Conservation (phyloP, 2,888 invertebrate species). For the Clunio marinus region DNA sequence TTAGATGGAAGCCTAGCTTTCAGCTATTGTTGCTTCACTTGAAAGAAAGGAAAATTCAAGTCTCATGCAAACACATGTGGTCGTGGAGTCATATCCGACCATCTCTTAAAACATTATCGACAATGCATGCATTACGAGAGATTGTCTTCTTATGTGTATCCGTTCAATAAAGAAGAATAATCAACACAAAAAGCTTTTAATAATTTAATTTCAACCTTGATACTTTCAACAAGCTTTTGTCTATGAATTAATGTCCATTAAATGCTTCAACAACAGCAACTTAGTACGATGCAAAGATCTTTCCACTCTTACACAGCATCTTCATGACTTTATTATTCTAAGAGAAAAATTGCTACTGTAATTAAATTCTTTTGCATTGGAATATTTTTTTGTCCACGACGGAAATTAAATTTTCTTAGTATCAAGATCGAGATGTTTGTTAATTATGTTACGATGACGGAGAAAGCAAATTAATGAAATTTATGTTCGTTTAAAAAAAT, state of each 20-base stretch:
- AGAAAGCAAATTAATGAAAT: too few species aligned
- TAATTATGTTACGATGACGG: too few species aligned
- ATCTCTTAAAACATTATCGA: too few species aligned
- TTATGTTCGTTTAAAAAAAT: neutral
- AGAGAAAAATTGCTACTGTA: too few species aligned
- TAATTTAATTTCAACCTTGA: neutral
- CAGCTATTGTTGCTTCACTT: neutral
- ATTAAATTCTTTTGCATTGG: neutral
- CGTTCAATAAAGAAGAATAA: neutral
- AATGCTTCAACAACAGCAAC: too few species aligned
- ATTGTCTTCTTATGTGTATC: neutral
- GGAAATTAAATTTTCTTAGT: constrained; percentile 1
- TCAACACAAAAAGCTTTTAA: neutral
- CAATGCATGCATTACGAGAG: too few species aligned
- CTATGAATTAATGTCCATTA: neutral
- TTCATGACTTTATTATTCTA: too few species aligned
- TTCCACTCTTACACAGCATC: too few species aligned
- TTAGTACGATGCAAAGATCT: too few species aligned
- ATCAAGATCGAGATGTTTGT: neutral
- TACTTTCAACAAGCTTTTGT: neutral
- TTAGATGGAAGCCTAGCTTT: too few species aligned
- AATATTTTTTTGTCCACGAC: neutral
- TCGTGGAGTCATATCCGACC: neutral
- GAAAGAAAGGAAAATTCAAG: too few species aligned
- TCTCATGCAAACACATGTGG: constrained; percentile 3